Evolutionary conservation across 2,888 invertebrate species (phyloP).

Genomic region (Erebia aethiops): DNA sequence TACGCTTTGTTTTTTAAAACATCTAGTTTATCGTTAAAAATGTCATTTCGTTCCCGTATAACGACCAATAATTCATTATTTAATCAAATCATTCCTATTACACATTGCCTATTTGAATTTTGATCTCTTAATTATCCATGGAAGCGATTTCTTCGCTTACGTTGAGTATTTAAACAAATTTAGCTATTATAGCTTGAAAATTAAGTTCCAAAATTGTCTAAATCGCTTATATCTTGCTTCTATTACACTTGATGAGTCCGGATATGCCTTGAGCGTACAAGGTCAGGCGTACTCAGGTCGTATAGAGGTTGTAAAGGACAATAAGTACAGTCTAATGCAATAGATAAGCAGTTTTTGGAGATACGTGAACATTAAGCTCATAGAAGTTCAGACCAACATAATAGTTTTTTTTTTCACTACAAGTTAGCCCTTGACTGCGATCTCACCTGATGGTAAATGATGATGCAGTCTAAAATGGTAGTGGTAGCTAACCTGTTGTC

Average conservation of each 20-base stretch:
- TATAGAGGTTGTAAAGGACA: constrained; percentile 65
- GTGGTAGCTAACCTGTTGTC: no score
- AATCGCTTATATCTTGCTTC: constrained; percentile 32
- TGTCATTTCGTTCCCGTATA: not conserved
- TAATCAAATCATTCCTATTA: constrained; percentile 13
- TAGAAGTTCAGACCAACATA: rapidly evolving
- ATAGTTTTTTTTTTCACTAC: no score
- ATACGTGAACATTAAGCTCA: not conserved
- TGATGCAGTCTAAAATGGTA: no score
- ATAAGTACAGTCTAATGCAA: constrained; percentile 66
- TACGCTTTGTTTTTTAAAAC: not conserved
- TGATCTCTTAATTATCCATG: constrained; percentile 19
- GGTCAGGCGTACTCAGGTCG: constrained; percentile 64
- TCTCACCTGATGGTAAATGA: no score
- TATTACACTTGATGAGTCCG: constrained; percentile 60
- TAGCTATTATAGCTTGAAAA: constrained; percentile 10
- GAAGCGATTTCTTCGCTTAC: constrained; percentile 19
- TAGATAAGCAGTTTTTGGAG: constrained; percentile 54
- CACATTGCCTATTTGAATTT: constrained; percentile 13
- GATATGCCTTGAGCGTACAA: constrained; percentile 73
- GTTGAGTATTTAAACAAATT: constrained; percentile 1
- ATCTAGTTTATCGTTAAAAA: not conserved
- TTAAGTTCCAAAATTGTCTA: constrained; percentile 23
- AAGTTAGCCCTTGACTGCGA: no score
- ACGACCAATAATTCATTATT: constrained; percentile 3